phyloP scores from a whole-genome alignment of 92 coral and sea anemone genomes.

The Phenganax stokvisi region DNA sequence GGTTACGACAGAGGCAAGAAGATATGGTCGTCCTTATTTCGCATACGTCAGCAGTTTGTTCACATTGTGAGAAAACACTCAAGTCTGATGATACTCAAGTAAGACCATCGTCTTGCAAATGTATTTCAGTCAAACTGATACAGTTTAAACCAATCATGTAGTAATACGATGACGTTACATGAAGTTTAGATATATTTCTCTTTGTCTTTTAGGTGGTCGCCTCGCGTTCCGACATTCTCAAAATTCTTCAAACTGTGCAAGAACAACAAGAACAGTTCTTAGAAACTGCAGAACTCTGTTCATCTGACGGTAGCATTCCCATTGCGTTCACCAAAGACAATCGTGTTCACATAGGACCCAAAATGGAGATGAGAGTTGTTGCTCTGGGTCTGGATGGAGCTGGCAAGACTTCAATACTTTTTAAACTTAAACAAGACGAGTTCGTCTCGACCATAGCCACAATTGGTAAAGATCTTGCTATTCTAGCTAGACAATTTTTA shows the following conservation, averaged over 20 bases:
- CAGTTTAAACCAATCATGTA: background rate
- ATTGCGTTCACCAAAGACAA: slow-evolving; percentile 98
- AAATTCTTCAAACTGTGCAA: slow-evolving; percentile 87
- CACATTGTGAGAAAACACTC: slow-evolving; percentile 85
- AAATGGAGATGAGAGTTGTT: slow-evolving; percentile 99
- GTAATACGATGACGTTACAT: too few species aligned
- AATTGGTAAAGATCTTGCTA: slow-evolving; percentile 60
- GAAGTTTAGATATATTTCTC: background rate
- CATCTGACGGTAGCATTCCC: slow-evolving; percentile 87
- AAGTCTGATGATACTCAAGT: slow-evolving; percentile 94
- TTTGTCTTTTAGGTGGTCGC: slow-evolving; percentile 63
- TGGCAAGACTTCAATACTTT: slow-evolving; percentile 95
- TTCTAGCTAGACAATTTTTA: background rate
- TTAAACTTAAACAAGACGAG: slow-evolving; percentile 95
- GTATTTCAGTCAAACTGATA: background rate
- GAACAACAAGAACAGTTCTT: slow-evolving; percentile 96
- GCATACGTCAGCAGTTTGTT: slow-evolving; percentile 81
- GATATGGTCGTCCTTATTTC: slow-evolving; percentile 96
- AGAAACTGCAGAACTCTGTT: slow-evolving; percentile 78
- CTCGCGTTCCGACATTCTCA: slow-evolving; percentile 81
- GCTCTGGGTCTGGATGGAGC: slow-evolving; percentile 98
- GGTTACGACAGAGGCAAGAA: slow-evolving; percentile 96
- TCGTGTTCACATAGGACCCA: slow-evolving; percentile 94
- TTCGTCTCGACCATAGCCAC: slow-evolving; percentile 93
- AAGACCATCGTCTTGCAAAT: background rate